Percentiles rank a stretch among this genome's conserved stretches.
Evolutionary conservation across 2,113 vertebrate genomes (phyloP).

Genomic region (Lanius collurio): DNA sequence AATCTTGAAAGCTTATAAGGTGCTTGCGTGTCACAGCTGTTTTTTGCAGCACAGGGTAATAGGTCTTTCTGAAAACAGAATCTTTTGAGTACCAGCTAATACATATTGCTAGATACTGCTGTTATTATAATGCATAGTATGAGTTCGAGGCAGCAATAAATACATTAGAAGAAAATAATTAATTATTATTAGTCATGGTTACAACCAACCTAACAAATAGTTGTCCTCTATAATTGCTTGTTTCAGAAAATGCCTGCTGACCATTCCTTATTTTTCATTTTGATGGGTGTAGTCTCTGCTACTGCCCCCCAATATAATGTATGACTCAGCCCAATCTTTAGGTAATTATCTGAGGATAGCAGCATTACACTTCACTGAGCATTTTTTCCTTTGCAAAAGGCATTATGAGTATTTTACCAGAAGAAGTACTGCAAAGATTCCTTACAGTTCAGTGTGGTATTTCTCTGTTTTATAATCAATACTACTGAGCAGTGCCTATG

Average conservation of each 20-base stretch:
- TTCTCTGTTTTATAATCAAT: neutral
- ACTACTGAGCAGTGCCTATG: neutral
- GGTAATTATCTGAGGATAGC: neutral
- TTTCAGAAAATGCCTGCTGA: neutral
- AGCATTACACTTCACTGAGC: neutral
- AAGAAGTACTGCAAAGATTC: neutral
- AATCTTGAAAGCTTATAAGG: neutral
- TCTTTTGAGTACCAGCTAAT: neutral
- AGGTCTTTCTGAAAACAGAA: neutral
- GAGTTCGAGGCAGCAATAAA: neutral
- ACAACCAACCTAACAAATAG: neutral
- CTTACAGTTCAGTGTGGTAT: neutral
- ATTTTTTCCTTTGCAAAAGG: neutral
- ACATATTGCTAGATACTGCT: neutral
- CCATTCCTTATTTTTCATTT: neutral
- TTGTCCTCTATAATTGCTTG: neutral
- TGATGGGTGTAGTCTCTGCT: neutral
- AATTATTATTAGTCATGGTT: neutral
- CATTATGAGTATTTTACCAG: neutral
- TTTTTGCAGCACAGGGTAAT: neutral
- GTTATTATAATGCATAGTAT: neutral
- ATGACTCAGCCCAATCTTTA: neutral
- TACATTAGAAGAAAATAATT: neutral
- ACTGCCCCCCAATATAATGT: rapidly evolving
- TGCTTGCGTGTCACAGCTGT: neutral